Base-by-base conservation (phyloP, 2,888 invertebrate genomes). In the Balanococcus diminutus region DNA sequence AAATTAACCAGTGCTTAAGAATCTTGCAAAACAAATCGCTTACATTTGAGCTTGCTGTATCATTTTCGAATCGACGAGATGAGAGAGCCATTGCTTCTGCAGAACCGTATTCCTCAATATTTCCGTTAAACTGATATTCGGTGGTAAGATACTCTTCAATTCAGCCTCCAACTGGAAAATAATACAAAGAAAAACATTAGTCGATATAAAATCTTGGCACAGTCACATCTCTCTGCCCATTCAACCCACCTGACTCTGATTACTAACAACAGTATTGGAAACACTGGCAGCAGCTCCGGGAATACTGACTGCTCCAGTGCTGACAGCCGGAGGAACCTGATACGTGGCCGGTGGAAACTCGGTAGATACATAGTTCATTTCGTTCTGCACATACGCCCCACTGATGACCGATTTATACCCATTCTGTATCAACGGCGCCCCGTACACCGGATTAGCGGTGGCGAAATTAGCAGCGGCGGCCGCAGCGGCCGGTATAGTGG, bases 11-110 rank as follows among this genome's bases (percentile, higher is more conserved):
- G n/a, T n/a, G n/a, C n/a, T 84, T 31, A 84, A 19, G n/a, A 84
- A 84, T 51, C 84, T 84, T 28, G n/a, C n/a, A 8, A 36, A 36
- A 79, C 2, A 79, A 72, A 11, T 72, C 72, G 22, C 84, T 75
- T 42, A 84, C 84, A 84, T 39, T n/a, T 84, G 72, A 36, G 84
- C 84, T 84, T 67, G 72, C n/a, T 84, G 75, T 39, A 84, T 72
- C 39, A 72, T 72, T 46, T 84, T 84, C 28, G 84, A 84, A 42
- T 84, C 84, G n/a, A 84, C 39, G 14, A 84, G 67, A 75, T 39
- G 32, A 22, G 84, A 72, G 28, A 84, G 46, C 84, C 84, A 84
- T 31, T 84, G 84, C 39, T 84, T 84, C 11, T 84, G 84, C 28
- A 84, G 31, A 42, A 42, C 46, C 0, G 84, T 84, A 84, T 84